phyloP scores from a whole-genome alignment of 2,888 invertebrate species.

The Aquatica leii region DNA sequence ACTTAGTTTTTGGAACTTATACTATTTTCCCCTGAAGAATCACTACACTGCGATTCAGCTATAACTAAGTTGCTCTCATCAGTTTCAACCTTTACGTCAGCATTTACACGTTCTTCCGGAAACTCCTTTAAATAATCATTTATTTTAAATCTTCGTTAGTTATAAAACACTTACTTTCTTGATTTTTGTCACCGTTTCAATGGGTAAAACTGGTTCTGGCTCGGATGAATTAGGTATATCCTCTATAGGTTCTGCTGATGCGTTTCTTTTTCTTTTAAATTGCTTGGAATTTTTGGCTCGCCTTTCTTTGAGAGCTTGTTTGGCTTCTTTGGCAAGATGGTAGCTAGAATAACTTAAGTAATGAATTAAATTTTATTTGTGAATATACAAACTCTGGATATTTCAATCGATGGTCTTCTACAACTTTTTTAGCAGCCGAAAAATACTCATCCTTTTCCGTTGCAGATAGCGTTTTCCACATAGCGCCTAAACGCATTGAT shows the following conservation, averaged over 20 bases:
- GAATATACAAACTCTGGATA: constrained; percentile 55
- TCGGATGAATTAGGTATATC: background rate
- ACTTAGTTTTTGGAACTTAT: background rate
- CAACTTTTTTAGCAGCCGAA: constrained; percentile 57
- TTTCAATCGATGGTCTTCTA: constrained; percentile 60
- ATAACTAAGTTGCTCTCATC: constrained; percentile 7
- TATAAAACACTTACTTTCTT: too few relatives aligned
- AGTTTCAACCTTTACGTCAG: background rate
- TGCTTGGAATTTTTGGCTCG: background rate
- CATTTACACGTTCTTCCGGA: too few relatives aligned
- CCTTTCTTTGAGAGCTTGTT: background rate
- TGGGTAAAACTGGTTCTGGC: background rate
- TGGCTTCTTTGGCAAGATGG: background rate
- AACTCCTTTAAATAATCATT: too few relatives aligned
- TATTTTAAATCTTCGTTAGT: too few relatives aligned
- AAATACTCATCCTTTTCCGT: constrained; percentile 60
- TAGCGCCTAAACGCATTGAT: constrained; percentile 61
- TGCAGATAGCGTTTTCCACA: constrained; percentile 62
- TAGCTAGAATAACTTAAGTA: background rate
- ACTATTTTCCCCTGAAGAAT: constrained; percentile 1
- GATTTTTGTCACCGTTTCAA: too few relatives aligned
- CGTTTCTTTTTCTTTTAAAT: background rate
- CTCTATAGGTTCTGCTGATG: background rate
- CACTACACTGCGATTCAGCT: background rate
- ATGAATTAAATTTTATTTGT: too few relatives aligned